Conservation (phyloP, 2,113 vertebrate genomes). For the Gallinago paraguaiae region DNA sequence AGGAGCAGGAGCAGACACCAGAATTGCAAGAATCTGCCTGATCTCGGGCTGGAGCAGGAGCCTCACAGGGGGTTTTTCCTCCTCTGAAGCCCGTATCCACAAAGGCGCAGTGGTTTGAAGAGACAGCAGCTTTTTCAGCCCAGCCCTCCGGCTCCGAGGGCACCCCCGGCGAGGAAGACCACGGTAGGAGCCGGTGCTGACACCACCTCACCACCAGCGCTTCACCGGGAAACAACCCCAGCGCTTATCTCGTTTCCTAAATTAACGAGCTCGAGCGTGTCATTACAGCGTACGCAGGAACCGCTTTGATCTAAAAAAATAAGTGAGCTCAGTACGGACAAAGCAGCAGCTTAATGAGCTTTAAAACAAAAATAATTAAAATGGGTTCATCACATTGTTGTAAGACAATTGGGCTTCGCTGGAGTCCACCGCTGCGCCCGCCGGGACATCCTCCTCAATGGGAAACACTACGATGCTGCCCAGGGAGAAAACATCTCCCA, state of each 20-base stretch:
- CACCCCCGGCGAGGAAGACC: background rate
- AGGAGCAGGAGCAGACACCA: fast-evolving
- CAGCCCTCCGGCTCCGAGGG: background rate
- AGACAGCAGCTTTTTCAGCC: fast-evolving
- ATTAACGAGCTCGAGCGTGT: background rate
- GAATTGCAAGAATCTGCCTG: background rate
- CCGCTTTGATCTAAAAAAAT: background rate
- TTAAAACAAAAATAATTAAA: conserved; percentile 39
- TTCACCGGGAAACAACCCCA: background rate
- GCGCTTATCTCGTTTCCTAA: background rate
- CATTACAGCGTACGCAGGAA: background rate
- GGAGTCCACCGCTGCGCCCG: background rate
- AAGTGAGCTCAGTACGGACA: background rate
- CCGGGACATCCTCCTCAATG: fast-evolving
- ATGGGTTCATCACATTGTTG: background rate
- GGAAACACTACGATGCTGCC: background rate
- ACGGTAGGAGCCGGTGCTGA: fast-evolving
- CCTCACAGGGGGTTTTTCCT: background rate
- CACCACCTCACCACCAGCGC: fast-evolving
- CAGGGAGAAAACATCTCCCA: background rate
- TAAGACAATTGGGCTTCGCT: background rate
- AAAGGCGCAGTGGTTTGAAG: background rate
- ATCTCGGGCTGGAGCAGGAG: background rate
- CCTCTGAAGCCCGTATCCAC: background rate
- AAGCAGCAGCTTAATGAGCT: conserved; percentile 37